Evolutionary conservation across 2,113 vertebrate species (phyloP).

Genomic region (Lophura nycthemera): DNA sequence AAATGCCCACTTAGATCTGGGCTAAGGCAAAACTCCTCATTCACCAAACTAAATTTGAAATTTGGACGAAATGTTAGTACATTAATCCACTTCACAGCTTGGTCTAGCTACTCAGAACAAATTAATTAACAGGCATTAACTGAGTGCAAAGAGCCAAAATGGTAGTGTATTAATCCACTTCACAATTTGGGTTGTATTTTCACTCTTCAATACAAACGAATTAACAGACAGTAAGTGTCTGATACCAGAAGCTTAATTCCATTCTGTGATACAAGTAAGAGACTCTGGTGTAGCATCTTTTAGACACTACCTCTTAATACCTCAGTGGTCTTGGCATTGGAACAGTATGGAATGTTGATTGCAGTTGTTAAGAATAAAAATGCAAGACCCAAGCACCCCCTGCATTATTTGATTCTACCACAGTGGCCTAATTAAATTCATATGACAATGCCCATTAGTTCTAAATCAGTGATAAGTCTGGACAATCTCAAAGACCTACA

Average conservation of each 20-base stretch:
- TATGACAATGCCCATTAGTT: neutral
- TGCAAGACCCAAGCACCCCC: neutral
- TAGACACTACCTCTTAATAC: neutral
- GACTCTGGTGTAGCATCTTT: neutral
- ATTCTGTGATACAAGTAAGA: neutral
- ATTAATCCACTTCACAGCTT: conserved; percentile 59
- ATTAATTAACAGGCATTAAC: conserved; percentile 57
- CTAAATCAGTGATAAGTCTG: neutral
- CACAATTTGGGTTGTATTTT: conserved; percentile 5
- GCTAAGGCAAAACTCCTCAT: neutral
- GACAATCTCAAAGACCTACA: neutral
- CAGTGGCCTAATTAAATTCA: neutral
- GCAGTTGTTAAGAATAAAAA: neutral
- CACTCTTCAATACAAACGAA: conserved; percentile 2
- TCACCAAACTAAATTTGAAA: conserved; percentile 8
- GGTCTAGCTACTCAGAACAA: conserved; percentile 8
- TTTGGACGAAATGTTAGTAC: neutral
- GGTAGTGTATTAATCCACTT: conserved; percentile 43
- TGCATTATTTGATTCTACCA: neutral
- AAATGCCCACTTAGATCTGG: conserved; percentile 56
- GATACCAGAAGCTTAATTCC: neutral
- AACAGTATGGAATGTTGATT: neutral
- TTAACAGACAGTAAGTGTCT: conserved; percentile 1
- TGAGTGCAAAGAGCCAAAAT: conserved; percentile 31
- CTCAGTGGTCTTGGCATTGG: neutral